Evolutionary conservation across 2,888 invertebrate species (phyloP).

Genomic region (Hirtodrosophila cameraria): DNA sequence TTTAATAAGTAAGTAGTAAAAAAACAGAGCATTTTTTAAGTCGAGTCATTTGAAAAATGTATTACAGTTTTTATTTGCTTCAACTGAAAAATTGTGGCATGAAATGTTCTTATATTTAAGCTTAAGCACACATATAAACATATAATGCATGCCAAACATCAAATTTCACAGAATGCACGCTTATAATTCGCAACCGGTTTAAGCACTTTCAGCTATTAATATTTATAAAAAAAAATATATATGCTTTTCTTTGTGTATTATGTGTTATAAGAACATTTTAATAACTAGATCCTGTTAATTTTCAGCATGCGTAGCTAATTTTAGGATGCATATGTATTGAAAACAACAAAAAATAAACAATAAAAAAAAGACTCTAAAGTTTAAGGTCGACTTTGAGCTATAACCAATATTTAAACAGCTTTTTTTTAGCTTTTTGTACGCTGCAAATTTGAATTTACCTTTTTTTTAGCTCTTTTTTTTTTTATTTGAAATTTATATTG

Average conservation of each 20-base stretch:
- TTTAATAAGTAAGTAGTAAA: too few relatives aligned
- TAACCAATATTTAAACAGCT: conserved; percentile 72
- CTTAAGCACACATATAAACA: conserved; percentile 33
- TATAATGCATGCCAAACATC: conserved; percentile 10
- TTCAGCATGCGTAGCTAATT: too few relatives aligned
- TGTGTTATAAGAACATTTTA: too few relatives aligned
- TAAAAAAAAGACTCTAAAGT: conserved; percentile 29
- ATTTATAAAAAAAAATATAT: too few relatives aligned
- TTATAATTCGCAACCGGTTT: conserved; percentile 45
- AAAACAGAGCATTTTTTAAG: conserved; percentile 20
- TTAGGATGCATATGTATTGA: too few relatives aligned
- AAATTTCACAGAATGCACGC: neutral
- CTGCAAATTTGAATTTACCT: conserved; percentile 61
- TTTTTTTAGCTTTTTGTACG: conserved; percentile 33
- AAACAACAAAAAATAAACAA: conserved; percentile 1
- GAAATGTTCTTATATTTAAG: conserved; percentile 26
- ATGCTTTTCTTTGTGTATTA: too few relatives aligned
- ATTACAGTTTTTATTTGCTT: conserved; percentile 7
- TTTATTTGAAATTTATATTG: conserved; percentile 19
- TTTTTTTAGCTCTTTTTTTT: conserved; percentile 36
- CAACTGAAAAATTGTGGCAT: conserved; percentile 21
- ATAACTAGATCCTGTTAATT: too few relatives aligned
- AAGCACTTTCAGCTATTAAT: conserved; percentile 3
- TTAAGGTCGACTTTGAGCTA: conserved; percentile 59
- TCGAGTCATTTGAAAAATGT: neutral